Base-by-base conservation (phyloP, 2,797 vertebrate genomes). In the Acanthurus lineatus region DNA sequence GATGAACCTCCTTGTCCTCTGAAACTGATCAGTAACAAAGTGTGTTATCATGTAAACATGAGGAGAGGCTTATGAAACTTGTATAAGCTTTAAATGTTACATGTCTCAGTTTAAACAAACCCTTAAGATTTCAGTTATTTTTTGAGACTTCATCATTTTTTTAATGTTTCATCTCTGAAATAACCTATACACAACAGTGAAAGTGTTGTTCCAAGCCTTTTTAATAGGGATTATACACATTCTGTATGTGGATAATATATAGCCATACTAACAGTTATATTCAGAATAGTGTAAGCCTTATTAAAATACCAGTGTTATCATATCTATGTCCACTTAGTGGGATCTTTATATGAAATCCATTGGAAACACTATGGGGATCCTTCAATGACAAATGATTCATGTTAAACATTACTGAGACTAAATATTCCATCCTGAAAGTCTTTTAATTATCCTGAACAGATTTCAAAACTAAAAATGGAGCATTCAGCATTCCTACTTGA, bases 11-110 rank as follows among this genome's bases (percentile, higher is more conserved):
- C 28, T 12, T 3, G 9, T 63, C 49, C 54, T 56, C 47, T 38
- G 11, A n/a, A 74, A 22, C 45, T 47, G 48, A 56, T 77, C 14
- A 69, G 63, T 57, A 61, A 60, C 48, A 62, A 76, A 42, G 73
- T 42, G 32, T 25, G 54, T 9, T 14, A 52, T 45, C 64, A 56
- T 42, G 19, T 32, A 59, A 75, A 69, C 22, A 77, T 25, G 48
- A 59, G 19, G 42, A 47, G 53, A 42, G 40, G 47, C 63, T 72
- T 69, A 42, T 20, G 16, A 73, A 73, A 59, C 9, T 16, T 7
- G 9, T 32, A 49, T 45, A 11, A 65, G 42, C 42, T 25, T 38
- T 20, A 72, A 45, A 72, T 22, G 17, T 49, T 61, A 67, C 17
- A 44, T n/a, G 32, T 56, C 49, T 12, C 8, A 42, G 42, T 19